phyloP scores from a whole-genome alignment of 2,113 vertebrate genomes.

The Lates calcarifer region DNA sequence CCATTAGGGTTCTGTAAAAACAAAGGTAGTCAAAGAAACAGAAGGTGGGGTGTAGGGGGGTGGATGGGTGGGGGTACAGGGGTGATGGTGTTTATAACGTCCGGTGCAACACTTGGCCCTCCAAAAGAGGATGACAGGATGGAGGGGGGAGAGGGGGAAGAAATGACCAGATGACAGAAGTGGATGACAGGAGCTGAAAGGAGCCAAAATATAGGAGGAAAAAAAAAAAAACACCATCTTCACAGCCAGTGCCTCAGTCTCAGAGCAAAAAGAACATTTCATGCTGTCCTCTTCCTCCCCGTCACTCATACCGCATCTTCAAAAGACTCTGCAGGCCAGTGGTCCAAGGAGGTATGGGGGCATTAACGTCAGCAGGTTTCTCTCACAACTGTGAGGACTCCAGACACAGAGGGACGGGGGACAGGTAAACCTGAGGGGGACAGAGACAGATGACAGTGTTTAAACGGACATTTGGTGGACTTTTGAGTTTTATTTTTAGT shows the following conservation, averaged over 20 bases:
- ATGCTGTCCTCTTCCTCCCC: conserved; percentile 66
- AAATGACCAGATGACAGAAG: conserved; percentile 19
- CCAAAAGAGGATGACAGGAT: conserved; percentile 29
- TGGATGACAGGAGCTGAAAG: conserved; percentile 51
- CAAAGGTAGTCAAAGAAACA: conserved; percentile 77
- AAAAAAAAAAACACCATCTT: conserved; percentile 59
- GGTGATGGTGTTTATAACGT: conserved; percentile 56
- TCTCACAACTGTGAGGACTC: conserved; percentile 57
- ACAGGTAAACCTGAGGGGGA: conserved; percentile 62
- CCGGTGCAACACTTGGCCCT: conserved; percentile 52
- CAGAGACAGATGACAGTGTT: conserved; percentile 9
- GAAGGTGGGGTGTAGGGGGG: conserved; percentile 11
- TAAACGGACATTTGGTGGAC: not conserved
- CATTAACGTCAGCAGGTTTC: conserved; percentile 69
- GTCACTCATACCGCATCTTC: conserved; percentile 54
- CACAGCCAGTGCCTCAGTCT: conserved; percentile 70
- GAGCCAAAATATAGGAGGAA: conserved; percentile 30
- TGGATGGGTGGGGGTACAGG: conserved; percentile 10
- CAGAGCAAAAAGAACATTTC: conserved; percentile 68
- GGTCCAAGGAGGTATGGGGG: conserved; percentile 59
- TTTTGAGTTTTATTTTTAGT: not conserved
- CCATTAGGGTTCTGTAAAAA: conserved; percentile 76
- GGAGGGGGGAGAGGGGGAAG: not conserved
- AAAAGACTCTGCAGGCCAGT: conserved; percentile 57
- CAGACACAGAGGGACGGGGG: conserved; percentile 61